These are phyloP conservation scores for Campoplex capitator DNA, from an alignment of 2,888 invertebrate species.

Conservation along the genomic window DNA sequence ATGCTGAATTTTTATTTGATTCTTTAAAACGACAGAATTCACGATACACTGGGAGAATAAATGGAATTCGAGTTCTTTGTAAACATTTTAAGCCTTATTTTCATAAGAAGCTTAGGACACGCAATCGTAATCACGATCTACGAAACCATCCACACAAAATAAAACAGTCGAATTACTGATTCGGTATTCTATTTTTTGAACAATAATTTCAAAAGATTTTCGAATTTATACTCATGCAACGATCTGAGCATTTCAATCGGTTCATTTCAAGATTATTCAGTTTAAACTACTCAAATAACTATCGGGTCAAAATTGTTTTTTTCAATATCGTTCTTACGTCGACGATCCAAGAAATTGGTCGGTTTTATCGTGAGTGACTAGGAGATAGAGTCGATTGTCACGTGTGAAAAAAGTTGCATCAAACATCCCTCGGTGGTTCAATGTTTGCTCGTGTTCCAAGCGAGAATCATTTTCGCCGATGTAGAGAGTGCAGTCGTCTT, in stretches of 20 bases:
- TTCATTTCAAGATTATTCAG: too few species aligned
- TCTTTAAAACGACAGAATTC: neutral
- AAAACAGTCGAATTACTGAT: neutral
- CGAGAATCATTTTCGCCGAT: slow-evolving; percentile 65
- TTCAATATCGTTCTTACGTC: slow-evolving; percentile 60
- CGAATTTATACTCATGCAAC: neutral
- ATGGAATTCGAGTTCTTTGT: neutral
- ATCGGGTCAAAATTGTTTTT: neutral
- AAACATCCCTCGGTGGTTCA: slow-evolving; percentile 61
- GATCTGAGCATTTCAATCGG: neutral
- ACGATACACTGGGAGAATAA: neutral
- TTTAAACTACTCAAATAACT: neutral
- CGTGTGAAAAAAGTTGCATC: slow-evolving; percentile 77
- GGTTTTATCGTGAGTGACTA: slow-evolving; percentile 72
- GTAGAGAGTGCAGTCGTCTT: slow-evolving; percentile 72
- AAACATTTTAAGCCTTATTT: too few species aligned
- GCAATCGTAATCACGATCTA: too few species aligned
- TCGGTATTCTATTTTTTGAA: neutral
- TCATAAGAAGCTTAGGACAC: too few species aligned
- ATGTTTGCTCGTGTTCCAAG: slow-evolving; percentile 71
- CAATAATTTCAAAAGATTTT: neutral
- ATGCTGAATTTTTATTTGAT: slow-evolving; percentile 68
- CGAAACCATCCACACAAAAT: neutral
- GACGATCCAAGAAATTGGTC: slow-evolving; percentile 72
- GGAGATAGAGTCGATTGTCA: slow-evolving; percentile 74